Evolutionary conservation across 1,140 invertebrate genomes (phyloP).

Genomic region (Papilio polytes): DNA sequence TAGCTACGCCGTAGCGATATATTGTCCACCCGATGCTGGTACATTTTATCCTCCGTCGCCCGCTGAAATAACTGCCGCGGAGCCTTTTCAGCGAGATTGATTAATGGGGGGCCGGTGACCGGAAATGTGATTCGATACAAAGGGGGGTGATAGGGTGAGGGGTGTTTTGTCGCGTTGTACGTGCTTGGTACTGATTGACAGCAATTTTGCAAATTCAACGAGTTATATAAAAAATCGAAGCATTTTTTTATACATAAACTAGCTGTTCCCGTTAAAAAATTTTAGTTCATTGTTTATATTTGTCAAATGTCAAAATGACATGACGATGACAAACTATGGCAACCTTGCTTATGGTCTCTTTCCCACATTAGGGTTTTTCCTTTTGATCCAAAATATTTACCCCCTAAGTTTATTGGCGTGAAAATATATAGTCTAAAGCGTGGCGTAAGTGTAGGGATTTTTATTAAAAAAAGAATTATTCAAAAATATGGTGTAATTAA

Average conservation of each 20-base stretch:
- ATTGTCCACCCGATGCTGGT: constrained; percentile 6
- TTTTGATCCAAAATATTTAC: too few species aligned
- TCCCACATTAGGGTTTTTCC: too few species aligned
- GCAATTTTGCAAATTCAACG: constrained; percentile 12
- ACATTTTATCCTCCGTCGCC: constrained; percentile 17
- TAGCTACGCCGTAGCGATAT: not conserved
- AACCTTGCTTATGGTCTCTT: too few species aligned
- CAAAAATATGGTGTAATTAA: too few species aligned
- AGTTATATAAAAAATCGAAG: not conserved
- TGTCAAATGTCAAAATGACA: too few species aligned
- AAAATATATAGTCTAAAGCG: too few species aligned
- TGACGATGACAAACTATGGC: too few species aligned
- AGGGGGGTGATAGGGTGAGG: not conserved
- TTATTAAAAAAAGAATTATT: too few species aligned
- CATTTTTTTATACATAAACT: not conserved
- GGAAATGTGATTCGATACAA: constrained; percentile 18
- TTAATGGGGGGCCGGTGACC: constrained; percentile 16
- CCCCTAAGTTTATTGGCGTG: too few species aligned
- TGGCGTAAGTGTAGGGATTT: too few species aligned
- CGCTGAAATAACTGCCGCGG: constrained; percentile 10
- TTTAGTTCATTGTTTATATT: too few species aligned
- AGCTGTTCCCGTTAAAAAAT: too few species aligned
- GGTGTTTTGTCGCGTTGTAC: not conserved
- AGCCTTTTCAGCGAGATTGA: constrained; percentile 20
- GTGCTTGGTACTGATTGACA: constrained; percentile 6